phyloP scores from a whole-genome alignment of 2,888 invertebrate species.

The Macaria notata region DNA sequence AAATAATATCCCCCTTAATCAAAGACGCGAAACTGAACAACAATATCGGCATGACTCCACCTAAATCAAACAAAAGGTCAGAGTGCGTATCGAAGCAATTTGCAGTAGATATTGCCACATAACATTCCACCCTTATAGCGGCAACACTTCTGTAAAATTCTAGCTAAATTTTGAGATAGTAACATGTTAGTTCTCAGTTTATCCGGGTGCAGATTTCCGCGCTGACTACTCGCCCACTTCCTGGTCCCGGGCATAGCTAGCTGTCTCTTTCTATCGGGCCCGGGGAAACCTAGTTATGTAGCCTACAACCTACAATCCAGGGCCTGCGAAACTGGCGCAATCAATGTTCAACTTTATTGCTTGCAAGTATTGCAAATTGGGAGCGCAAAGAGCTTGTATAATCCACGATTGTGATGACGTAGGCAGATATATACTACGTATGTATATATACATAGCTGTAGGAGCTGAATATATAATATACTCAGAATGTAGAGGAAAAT shows the following conservation, averaged over 20 bases:
- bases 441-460: not conserved
- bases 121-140: too few species aligned
- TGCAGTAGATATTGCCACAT: conserved; percentile 28
- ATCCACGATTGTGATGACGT: not conserved
- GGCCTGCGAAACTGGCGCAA: conserved; percentile 36
- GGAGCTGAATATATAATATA: too few species aligned
- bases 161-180: too few species aligned
- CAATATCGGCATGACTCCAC: conserved; percentile 31
- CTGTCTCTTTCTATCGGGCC: conserved; percentile 62
- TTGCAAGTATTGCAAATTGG: conserved; percentile 36
- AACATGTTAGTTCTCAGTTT: too few species aligned
- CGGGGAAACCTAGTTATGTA: conserved; percentile 66
- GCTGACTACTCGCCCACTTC: conserved; percentile 20
- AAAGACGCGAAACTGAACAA: not conserved
- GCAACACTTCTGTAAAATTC: too few species aligned
- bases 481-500: too few species aligned
- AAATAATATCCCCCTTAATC: too few species aligned
- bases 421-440: not conserved
- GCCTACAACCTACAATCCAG: conserved; percentile 31
- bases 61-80: conserved; percentile 49
- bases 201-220: conserved; percentile 18
- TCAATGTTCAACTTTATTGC: conserved; percentile 51
- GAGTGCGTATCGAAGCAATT: conserved; percentile 50
- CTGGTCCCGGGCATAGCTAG: conserved; percentile 45
- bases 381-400: conserved; percentile 6